Evolutionary conservation across 2,797 vertebrate species (phyloP).

Genomic region (Squalus acanthias): DNA sequence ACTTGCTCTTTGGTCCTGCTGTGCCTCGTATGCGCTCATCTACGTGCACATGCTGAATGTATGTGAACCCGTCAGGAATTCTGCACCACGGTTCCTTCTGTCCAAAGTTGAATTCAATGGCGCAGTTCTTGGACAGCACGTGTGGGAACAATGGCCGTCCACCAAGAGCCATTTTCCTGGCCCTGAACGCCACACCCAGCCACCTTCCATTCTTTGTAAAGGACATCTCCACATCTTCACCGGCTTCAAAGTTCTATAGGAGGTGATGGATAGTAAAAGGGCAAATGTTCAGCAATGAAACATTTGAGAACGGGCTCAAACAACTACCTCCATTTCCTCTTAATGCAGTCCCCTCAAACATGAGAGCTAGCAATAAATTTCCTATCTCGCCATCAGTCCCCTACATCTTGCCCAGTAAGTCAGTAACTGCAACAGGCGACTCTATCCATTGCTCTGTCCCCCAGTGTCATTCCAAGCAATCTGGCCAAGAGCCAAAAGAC

Average conservation of each 20-base stretch:
- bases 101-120: constrained; percentile 87
- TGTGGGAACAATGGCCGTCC: constrained; percentile 78
- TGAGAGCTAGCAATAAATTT: neutral
- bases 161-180: constrained; percentile 63
- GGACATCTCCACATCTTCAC: constrained; percentile 71
- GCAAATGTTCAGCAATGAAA: neutral
- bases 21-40: constrained; percentile 71
- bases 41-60: constrained; percentile 70
- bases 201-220: constrained; percentile 78
- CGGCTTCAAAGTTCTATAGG: constrained; percentile 78
- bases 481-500: neutral
- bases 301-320: neutral
- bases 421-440: neutral
- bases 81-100: constrained; percentile 73
- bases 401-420: neutral
- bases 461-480: neutral
- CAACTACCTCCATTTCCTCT: neutral
- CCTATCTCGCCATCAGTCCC: neutral
- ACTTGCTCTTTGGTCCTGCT: constrained; percentile 70
- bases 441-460: neutral
- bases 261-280: neutral
- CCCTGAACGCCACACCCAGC: constrained; percentile 69
- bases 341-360: neutral
- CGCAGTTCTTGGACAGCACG: constrained; percentile 83
- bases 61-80: constrained; percentile 71